phyloP scores from a whole-genome alignment of 1,140 invertebrate genomes.

The Drosophila burlai region DNA sequence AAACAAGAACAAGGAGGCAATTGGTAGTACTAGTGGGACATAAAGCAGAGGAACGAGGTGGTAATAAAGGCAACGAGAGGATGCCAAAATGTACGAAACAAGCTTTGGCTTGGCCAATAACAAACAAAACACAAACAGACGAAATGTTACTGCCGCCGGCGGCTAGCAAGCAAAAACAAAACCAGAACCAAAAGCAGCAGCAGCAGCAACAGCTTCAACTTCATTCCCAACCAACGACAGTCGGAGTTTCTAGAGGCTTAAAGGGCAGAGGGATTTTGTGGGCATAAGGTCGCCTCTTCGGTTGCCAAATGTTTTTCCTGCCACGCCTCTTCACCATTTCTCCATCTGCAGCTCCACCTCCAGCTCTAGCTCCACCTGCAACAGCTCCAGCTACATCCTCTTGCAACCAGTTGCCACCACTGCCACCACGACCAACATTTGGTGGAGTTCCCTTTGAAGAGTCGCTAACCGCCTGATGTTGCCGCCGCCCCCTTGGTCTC shows the following conservation, averaged over 20 bases:
- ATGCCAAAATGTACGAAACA: conserved; percentile 45
- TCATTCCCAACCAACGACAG: conserved; percentile 30
- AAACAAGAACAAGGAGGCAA: conserved; percentile 33
- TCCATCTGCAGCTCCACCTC: conserved; percentile 6
- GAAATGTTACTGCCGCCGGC: conserved; percentile 53
- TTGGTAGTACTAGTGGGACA: conserved; percentile 14
- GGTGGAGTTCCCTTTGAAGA: conserved; percentile 48
- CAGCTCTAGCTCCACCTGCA: not conserved
- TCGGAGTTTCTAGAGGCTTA: conserved; percentile 4
- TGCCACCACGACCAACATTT: conserved; percentile 20
- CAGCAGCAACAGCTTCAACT: conserved; percentile 32
- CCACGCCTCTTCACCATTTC: conserved; percentile 11
- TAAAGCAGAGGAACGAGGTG: not conserved
- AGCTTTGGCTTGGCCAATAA: conserved; percentile 44
- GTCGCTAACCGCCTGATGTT: conserved; percentile 6
- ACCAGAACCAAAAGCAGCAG: conserved; percentile 13
- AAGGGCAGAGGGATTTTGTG: conserved; percentile 34
- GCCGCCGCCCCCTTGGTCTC: conserved; percentile 11
- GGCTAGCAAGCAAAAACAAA: conserved; percentile 27
- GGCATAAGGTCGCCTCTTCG: conserved; percentile 48
- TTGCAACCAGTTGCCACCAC: conserved; percentile 38
- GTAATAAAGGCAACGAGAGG: conserved; percentile 1
- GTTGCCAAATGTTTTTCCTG: conserved; percentile 52
- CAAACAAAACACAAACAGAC: conserved; percentile 41
- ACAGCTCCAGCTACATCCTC: conserved; percentile 14